Percentiles rank a stretch among this genome's conserved stretches.
Evolutionary conservation across 2,797 vertebrate species (phyloP).

Genomic region (Lerista edwardsae): DNA sequence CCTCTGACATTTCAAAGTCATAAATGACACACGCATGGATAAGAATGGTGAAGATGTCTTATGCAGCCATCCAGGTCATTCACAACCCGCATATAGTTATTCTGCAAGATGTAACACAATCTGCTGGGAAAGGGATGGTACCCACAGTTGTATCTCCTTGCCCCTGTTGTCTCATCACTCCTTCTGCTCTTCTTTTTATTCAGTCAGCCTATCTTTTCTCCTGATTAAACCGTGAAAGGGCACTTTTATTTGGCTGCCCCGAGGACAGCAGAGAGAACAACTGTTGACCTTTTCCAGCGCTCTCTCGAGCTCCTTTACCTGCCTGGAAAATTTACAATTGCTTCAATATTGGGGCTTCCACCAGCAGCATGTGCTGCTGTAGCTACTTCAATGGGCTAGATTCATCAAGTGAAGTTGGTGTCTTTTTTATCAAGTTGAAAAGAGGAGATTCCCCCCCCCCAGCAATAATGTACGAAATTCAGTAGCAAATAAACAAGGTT

Average conservation of each 20-base stretch:
- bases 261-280: neutral
- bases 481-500: neutral
- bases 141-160: neutral
- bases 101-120: neutral
- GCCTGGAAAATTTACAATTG: neutral
- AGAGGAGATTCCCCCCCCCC: too few relatives aligned
- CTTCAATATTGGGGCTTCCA: neutral
- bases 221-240: constrained; percentile 11
- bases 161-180: neutral
- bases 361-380: neutral
- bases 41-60: neutral
- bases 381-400: neutral
- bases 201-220: constrained; percentile 7
- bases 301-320: constrained; percentile 1
- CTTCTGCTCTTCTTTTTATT: neutral
- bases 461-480: neutral
- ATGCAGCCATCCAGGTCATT: neutral
- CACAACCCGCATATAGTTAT: neutral
- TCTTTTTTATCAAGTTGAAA: neutral
- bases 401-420: neutral
- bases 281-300: constrained; percentile 15
- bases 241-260: constrained; percentile 18
- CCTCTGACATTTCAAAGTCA: neutral
- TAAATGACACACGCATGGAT: neutral
- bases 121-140: neutral